phyloP scores from a whole-genome alignment of 2,888 invertebrate species.

The Trachelus stipa region DNA sequence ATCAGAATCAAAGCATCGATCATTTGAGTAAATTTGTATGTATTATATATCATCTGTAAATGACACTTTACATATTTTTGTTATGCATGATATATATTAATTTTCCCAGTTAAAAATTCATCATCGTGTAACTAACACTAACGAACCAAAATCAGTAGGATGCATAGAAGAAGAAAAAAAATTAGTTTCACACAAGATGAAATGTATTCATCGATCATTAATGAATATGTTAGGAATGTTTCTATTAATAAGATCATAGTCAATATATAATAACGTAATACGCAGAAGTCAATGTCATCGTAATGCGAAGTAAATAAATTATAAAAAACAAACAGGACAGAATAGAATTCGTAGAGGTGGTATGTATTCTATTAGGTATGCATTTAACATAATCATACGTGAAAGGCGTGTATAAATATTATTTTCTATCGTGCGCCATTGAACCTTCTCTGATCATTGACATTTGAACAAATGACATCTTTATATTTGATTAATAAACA shows the following conservation, averaged over 20 bases:
- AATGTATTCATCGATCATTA: background rate
- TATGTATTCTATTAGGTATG: constrained; percentile 29
- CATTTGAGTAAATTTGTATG: background rate
- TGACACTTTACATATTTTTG: background rate
- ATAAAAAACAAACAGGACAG: background rate
- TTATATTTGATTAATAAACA: constrained; percentile 36
- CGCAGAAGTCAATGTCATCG: background rate
- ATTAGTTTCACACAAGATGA: background rate
- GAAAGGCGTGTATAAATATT: background rate
- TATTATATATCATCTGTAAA: background rate
- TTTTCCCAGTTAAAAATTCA: background rate
- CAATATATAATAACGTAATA: background rate
- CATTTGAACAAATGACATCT: constrained; percentile 31
- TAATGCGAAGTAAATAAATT: background rate
- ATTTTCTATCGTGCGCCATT: background rate
- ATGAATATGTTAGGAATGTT: background rate
- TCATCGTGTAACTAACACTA: background rate
- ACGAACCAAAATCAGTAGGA: background rate
- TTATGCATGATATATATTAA: background rate
- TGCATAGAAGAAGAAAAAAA: background rate
- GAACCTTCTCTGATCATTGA: background rate
- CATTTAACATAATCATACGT: background rate
- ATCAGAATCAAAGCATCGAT: background rate
- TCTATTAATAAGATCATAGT: background rate
- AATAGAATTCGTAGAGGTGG: constrained; percentile 20